A percentile compares a stretch with the other conserved stretches of the same genome.
phyloP scores from a whole-genome alignment of 2,888 invertebrate genomes.

The Heliconius charithonia region DNA sequence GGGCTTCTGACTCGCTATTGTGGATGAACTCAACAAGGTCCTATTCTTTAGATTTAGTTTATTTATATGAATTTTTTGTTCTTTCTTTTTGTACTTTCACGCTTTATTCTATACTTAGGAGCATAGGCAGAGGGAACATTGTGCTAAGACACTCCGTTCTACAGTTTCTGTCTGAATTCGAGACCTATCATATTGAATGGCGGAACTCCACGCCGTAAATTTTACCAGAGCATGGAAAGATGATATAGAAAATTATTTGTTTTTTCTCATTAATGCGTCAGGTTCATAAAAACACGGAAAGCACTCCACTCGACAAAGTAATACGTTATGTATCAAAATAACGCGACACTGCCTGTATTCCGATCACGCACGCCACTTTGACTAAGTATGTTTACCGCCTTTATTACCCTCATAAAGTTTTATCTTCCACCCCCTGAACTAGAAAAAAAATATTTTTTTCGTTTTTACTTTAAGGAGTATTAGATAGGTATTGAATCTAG shows the following conservation, averaged over 20 bases:
- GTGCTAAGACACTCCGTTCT: too few species aligned
- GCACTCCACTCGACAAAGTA: constrained; percentile 12
- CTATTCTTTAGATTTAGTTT: background rate
- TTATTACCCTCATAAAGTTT: constrained; percentile 52
- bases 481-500: background rate
- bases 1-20: constrained; percentile 28
- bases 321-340: constrained; percentile 23
- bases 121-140: too few species aligned
- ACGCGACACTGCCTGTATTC: constrained; percentile 45
- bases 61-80: background rate
- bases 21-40: constrained; percentile 16
- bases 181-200: too few species aligned
- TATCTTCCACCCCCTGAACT: constrained; percentile 32
- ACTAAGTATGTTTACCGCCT: constrained; percentile 50
- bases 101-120: background rate
- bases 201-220: background rate
- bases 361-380: constrained; percentile 49
- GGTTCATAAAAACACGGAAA: background rate
- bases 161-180: too few species aligned
- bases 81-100: background rate
- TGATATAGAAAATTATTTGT: background rate
- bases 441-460: constrained; percentile 26
- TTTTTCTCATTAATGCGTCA: background rate
- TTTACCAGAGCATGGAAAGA: background rate
- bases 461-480: background rate